phyloP scores from a whole-genome alignment of 1,140 invertebrate species.

The Venustaconcha ellipsiformis region DNA sequence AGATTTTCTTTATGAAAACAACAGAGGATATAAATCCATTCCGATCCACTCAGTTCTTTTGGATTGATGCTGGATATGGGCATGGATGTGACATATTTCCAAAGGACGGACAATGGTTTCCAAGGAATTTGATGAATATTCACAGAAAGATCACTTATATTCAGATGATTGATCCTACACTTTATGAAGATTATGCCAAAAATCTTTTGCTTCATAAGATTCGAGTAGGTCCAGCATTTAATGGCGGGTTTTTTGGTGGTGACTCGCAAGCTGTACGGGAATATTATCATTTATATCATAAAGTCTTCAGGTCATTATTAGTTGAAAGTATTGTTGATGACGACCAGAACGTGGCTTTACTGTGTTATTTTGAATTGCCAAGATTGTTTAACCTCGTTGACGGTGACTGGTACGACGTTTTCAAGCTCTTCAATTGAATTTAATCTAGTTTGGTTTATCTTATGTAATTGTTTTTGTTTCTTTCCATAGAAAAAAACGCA shows the following conservation, averaged over 20 bases:
- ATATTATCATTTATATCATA: slow-evolving; percentile 15
- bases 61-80: slow-evolving; percentile 36
- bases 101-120: neutral
- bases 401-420: slow-evolving; percentile 20
- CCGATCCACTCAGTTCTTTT: slow-evolving; percentile 26
- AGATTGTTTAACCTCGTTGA: slow-evolving; percentile 23
- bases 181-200: neutral
- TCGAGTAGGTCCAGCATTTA: slow-evolving; percentile 9
- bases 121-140: no score
- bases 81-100: slow-evolving; percentile 18
- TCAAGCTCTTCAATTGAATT: slow-evolving; percentile 13
- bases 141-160: no score
- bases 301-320: slow-evolving; percentile 15
- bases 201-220: slow-evolving; percentile 20
- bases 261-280: slow-evolving; percentile 3
- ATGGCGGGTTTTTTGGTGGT: slow-evolving; percentile 36
- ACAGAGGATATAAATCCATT: slow-evolving; percentile 19
- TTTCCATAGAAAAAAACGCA: no score
- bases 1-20: slow-evolving; percentile 15
- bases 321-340: slow-evolving; percentile 19
- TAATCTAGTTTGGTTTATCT: no score
- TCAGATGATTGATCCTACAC: no score
- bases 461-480: no score
- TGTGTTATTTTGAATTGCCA: slow-evolving; percentile 24
- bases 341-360: slow-evolving; percentile 28